A percentile compares a stretch with the other conserved stretches of the same genome.
phyloP scores from a whole-genome alignment of 1,140 invertebrate genomes.

The Phocides pigmalion region DNA sequence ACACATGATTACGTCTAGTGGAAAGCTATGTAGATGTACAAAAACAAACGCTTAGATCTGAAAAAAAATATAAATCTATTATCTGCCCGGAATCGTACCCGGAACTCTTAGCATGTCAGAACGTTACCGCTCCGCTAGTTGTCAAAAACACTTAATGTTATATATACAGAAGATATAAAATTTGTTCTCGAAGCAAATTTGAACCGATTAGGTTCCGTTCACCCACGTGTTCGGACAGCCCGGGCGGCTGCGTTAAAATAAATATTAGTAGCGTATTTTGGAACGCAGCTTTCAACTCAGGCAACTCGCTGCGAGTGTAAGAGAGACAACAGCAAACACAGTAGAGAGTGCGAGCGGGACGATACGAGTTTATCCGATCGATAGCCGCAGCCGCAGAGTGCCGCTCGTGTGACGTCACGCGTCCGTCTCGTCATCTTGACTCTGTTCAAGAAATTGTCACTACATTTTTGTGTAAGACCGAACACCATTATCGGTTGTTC shows the following conservation, averaged over 20 bases:
- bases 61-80: no score
- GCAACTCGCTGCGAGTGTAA: conserved; percentile 51
- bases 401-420: conserved; percentile 76
- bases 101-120: no score
- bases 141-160: no score
- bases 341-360: conserved; percentile 57
- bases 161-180: conserved; percentile 6
- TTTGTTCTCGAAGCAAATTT: background rate
- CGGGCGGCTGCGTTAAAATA: conserved; percentile 78
- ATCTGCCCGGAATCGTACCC: no score
- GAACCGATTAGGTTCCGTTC: conserved; percentile 22
- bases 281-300: conserved; percentile 70
- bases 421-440: conserved; percentile 78
- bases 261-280: conserved; percentile 82
- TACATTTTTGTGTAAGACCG: conserved; percentile 64
- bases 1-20: no score
- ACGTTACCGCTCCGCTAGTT: no score
- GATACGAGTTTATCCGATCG: conserved; percentile 69
- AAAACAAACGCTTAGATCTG: no score
- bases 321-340: conserved; percentile 47
- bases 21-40: no score
- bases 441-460: conserved; percentile 77
- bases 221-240: conserved; percentile 68
- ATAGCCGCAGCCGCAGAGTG: conserved; percentile 82
- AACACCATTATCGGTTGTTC: conserved; percentile 49